These are phyloP conservation scores for Prinia subflava DNA, from an alignment of 2,113 vertebrate genomes.

Conservation along the genomic window DNA sequence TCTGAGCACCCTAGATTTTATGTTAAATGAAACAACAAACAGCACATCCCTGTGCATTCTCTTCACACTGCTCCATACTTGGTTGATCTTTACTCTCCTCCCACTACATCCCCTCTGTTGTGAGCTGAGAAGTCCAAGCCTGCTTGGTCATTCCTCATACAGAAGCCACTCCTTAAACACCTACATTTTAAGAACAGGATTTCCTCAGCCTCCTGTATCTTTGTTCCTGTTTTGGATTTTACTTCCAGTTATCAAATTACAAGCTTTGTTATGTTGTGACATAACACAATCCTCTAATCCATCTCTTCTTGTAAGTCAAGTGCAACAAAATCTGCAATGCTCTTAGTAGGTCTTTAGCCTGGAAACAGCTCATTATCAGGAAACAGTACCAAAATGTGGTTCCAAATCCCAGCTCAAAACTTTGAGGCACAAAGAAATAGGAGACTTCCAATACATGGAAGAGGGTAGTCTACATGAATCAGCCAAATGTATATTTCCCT, in stretches of 20 bases:
- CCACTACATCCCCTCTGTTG: background rate
- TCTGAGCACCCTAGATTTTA: background rate
- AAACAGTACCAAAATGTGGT: background rate
- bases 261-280: background rate
- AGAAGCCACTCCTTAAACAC: background rate
- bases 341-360: background rate
- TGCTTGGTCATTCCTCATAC: background rate
- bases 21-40: background rate
- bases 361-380: background rate
- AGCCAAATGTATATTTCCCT: rapidly evolving
- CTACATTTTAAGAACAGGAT: background rate
- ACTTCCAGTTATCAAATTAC: background rate
- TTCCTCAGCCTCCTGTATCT: background rate
- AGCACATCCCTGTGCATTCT: background rate
- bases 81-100: background rate
- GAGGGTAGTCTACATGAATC: background rate
- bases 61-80: background rate
- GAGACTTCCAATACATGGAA: background rate
- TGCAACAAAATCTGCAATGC: background rate
- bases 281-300: background rate
- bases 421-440: background rate
- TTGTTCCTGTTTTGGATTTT: background rate
- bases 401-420: background rate
- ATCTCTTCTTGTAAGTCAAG: rapidly evolving
- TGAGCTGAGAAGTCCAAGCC: background rate